Conservation (phyloP, 2,888 invertebrate genomes). For the Meteorus colon region DNA sequence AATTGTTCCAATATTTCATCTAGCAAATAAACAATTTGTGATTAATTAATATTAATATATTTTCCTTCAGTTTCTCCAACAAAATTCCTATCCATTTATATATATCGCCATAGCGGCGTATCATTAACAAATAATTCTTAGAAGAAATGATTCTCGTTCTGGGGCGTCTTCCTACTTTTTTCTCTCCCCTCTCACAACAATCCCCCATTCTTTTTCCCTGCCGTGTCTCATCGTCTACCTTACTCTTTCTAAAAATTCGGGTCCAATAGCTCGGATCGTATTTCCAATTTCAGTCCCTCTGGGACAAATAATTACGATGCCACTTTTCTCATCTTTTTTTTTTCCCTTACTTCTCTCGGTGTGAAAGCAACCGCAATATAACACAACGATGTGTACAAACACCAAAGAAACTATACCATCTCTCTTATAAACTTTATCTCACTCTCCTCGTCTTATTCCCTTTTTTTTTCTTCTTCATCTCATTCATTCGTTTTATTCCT, state of each 20-base stretch:
- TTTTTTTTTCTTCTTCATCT: background rate
- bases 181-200: background rate
- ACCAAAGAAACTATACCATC: background rate
- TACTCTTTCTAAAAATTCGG: slow-evolving; percentile 1
- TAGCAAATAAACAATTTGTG: too few relatives aligned
- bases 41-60: too few relatives aligned
- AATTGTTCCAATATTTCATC: too few relatives aligned
- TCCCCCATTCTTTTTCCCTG: background rate
- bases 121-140: slow-evolving; percentile 63
- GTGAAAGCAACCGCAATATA: slow-evolving; percentile 33
- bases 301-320: slow-evolving; percentile 38
- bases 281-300: slow-evolving; percentile 42
- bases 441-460: background rate
- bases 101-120: slow-evolving; percentile 43
- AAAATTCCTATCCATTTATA: background rate
- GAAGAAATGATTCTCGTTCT: slow-evolving; percentile 48
- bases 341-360: background rate
- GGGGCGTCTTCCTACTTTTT: background rate
- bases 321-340: slow-evolving; percentile 3
- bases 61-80: background rate
- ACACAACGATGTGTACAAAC: slow-evolving; percentile 1
- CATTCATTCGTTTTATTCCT: background rate
- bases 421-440: background rate
- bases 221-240: background rate
- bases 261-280: slow-evolving; percentile 30